Evolutionary conservation across 2,888 invertebrate species (phyloP), one percentile per base, ranked within the genome.

Genomic region (Petrophora chlorosata): DNA sequence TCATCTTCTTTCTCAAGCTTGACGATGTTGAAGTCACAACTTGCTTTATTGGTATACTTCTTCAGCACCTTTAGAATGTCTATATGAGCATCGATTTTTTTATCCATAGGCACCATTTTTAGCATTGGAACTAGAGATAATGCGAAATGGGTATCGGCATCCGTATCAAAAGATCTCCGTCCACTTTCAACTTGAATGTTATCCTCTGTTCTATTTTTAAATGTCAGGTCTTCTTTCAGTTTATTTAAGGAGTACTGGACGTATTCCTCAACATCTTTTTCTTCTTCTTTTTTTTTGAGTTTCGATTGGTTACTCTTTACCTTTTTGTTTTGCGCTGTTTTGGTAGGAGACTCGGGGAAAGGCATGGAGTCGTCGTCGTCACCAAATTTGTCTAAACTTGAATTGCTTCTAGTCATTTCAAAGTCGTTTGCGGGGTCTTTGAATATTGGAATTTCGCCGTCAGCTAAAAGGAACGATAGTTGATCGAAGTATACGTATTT

Each of bases 11-110:
- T 41, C 14, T 47, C 40, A 30, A 10, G 14, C 19, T 47, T 47
- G 0, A 36, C 13, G 8, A 8, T 9, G 5, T 2, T 10, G 7
- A 17, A 41, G n/a, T 23, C 28, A 17, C n/a, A 15, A 4, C 3
- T 26, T 9, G 0, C 5, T 5, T 14, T 14, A 30, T 8, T 46
- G 5, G 41, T 42, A 32, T 39, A 43, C 9, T 43, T 46, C 26
- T 41, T 41, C 7, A 52, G 8, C 1, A 52, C 15, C 14, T 19
- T 42, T 16, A 52, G 13, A 14, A 52, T 23, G 3, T 46, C 41
- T 30, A 52, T 52, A 33, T 43, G 38, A 2, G 52, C 52, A 34
- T 47, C 52, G 3, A 52, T 29, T 23, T 52, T 52, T 8, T 47
- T 38, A 3, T 43, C 19, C 0, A 47, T 1, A 5, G 52, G 39